Evolutionary conservation across 2,113 vertebrate species (phyloP), one percentile per base, ranked within the genome.

Genomic region (Microcebus lehilahytsara): DNA sequence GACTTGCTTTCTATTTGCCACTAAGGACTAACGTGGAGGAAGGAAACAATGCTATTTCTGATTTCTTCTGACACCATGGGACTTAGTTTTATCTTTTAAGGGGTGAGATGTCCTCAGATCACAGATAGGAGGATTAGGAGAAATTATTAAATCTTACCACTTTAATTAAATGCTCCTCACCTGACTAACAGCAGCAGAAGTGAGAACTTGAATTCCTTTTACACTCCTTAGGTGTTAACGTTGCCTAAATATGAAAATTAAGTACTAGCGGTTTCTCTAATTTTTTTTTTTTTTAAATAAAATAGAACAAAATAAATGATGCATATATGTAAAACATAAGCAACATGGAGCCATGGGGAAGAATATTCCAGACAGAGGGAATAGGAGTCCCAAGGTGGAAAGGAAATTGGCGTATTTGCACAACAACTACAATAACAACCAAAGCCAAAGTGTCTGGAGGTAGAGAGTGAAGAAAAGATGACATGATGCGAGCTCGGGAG

Each of bases 121-220:
- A 95, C 71, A 96, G 92, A 81, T 87, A 91, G 93, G 84, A 97
- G 32, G 37, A 93, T 53, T 51, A 84, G 78, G 51, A 93, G 90
- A 98, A 92, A 95, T 96, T 93, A 97, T 77, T 85, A 97, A 96
- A 75, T 91, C 56, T 97, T 74, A 79, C 77, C 95, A 87, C 92
- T 97, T 97, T 97, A 97, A 97, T 96, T 97, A 98, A 96, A 95
- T 56, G 27, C 95, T 98, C 95, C 92, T 97, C 95, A 97, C 75
- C 89, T 97, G 95, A 95, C 89, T 97, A 98, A 97, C 74, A 96
- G 93, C 93, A 92, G 77, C 62, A 89, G 92, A 96, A 62, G 77
- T 96, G 87, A 10, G 56, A 96, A 89, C 77, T 92, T 97, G 92
- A 96, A 94, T 97, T 96, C 71, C 79, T 53, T 93, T 80, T 95